Evolutionary conservation across 2,888 invertebrate species (phyloP).

Genomic region (Vandiemenella viatica): DNA sequence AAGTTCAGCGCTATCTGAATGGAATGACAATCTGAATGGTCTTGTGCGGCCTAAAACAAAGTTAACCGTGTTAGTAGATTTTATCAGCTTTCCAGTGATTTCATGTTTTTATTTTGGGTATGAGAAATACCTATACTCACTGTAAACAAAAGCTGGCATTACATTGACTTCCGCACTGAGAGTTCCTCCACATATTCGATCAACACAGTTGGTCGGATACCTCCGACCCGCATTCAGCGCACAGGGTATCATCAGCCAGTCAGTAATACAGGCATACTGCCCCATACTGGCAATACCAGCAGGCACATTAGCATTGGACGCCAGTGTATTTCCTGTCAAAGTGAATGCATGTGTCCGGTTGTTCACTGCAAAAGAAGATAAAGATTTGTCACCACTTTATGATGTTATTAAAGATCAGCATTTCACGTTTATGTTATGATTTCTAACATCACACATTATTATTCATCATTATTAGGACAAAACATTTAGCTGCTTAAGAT

Average conservation of each 20-base stretch:
- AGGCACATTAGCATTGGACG: constrained; percentile 24
- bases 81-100: no score
- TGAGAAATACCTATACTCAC: no score
- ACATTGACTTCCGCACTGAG: constrained; percentile 59
- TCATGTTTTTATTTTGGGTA: no score
- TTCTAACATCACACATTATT: no score
- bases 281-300: constrained; percentile 54
- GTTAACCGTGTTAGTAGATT: no score
- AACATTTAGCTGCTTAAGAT: no score
- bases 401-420: no score
- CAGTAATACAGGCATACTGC: constrained; percentile 55
- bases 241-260: constrained; percentile 69
- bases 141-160: constrained; percentile 50
- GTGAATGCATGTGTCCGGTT: constrained; percentile 61
- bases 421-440: no score
- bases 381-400: no score
- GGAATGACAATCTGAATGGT: constrained; percentile 64
- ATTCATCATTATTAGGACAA: no score
- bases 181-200: constrained; percentile 69
- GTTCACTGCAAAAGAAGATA: constrained; percentile 44
- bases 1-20: constrained; percentile 61
- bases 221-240: constrained; percentile 50
- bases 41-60: constrained; percentile 52
- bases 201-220: constrained; percentile 50
- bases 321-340: constrained; percentile 58